phyloP scores from a whole-genome alignment of 2,113 vertebrate species.

The Rhinichthys klamathensis region DNA sequence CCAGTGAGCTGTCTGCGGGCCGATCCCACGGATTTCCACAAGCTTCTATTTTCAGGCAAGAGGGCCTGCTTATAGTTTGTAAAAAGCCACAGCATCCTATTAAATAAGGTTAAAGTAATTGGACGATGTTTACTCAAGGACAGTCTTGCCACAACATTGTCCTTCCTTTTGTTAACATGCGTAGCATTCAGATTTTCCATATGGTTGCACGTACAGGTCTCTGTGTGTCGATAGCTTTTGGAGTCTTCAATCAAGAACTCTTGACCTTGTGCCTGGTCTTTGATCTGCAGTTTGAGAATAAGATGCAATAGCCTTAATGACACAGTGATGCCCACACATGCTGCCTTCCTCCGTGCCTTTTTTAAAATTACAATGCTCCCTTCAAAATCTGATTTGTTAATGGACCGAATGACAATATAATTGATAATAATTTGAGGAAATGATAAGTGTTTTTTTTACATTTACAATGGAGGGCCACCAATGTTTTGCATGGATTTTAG shows the following conservation, averaged over 20 bases:
- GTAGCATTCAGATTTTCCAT: neutral
- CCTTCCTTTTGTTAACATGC: slow-evolving; percentile 6
- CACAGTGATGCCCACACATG: slow-evolving; percentile 19
- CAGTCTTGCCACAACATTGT: slow-evolving; percentile 39
- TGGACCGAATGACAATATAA: neutral
- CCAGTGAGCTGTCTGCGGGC: slow-evolving; percentile 69
- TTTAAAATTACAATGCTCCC: slow-evolving; percentile 7
- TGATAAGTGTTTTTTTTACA: neutral
- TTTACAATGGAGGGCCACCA: neutral
- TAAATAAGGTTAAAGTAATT: slow-evolving; percentile 70
- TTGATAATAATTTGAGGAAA: slow-evolving; percentile 25
- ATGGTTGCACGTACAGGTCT: neutral
- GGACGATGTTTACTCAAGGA: slow-evolving; percentile 61
- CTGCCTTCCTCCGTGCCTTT: neutral
- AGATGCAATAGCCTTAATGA: slow-evolving; percentile 3
- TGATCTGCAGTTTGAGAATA: slow-evolving; percentile 27
- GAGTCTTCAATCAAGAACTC: slow-evolving; percentile 8
- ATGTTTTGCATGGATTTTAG: neutral
- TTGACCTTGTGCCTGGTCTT: slow-evolving; percentile 4
- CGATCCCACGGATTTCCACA: slow-evolving; percentile 66
- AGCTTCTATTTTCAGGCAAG: slow-evolving; percentile 68
- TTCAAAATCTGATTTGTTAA: slow-evolving; percentile 22
- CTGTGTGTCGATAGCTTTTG: neutral
- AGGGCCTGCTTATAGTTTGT: slow-evolving; percentile 72
- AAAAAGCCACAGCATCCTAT: slow-evolving; percentile 72